Base-by-base conservation (phyloP, 2,888 invertebrate species). In the Plusia festucae region DNA sequence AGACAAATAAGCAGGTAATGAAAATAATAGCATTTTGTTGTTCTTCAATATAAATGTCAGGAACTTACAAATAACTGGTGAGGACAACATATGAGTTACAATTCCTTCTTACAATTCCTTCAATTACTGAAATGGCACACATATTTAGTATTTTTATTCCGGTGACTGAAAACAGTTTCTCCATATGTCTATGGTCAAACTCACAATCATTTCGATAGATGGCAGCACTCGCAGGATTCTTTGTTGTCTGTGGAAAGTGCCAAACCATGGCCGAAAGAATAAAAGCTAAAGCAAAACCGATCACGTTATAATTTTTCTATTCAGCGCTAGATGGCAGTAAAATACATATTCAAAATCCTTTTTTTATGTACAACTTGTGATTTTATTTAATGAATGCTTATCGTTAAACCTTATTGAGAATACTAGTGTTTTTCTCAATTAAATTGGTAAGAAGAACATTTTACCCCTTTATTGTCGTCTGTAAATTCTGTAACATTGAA, bases 1-100 rank as follows among this genome's bases (percentile, higher is more conserved):
- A 94, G 94, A 94, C 91, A 89, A 92, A 82, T 84, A 70, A 76
- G 73, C 71, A 81, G 79, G 78, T 78, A 70, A 79, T 71, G 69
- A 75, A 79, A 71, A 79, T 68, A 77, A 60, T 73, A 76, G 66
- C 52, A 58, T 63, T 65, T 63, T 65, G 53, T 64, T 71, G 53
- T 58, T 57, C 32, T 20, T 27, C 51, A 3, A 15, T 18, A 22
- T 9, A 51, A n/a, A 57, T 55, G 56, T 15, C 3, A 16, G 9
- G 1, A 20, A 20, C 3, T 34, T 0, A 8, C 3, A 34, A 3
- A 3, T 16, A 13, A 13, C 0, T 2, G 3, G 0, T 18, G 8
- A 6, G 15, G 13, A 11, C 20, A 40, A 22, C 34, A 4, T 40
- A 40, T 4, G 13, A 11, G 2, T 22, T 15, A 13, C 30, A 16